Evolutionary conservation across 1,140 invertebrate genomes (phyloP), one percentile per base, ranked within the genome.

Genomic region (Lysiphlebus fabarum): DNA sequence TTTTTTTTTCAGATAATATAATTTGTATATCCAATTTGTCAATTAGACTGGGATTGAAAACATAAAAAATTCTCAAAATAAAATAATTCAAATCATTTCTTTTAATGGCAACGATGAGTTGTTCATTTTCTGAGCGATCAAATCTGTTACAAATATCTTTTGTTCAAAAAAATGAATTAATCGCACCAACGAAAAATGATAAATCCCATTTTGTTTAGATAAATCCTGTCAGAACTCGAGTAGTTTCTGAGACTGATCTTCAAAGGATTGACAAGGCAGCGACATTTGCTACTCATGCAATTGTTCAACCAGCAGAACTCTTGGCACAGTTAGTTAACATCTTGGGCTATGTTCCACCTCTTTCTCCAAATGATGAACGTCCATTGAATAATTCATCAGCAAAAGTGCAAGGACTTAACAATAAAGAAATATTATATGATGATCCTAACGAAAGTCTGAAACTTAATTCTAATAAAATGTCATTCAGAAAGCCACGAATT

Each of bases 231-330:
- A 26, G 17, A 26, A 4, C 17, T 65, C 77, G 85, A 34, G 84
- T 86, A 34, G 84, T 87, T 53, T 91, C 88, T 5, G 89, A 91
- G 67, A 88, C 86, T 0, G 89, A 91, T 71, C 73, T 91, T 11
- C 82, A 87, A 64, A 82, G 85, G 33, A 90, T 91, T 58, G 89
- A 92, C 66, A 87, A 87, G 65, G 85, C 86, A 56, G 87, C 86
- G 57, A 91, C 90, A 0, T 92, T 91, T 69, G 84, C 82, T 0
- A 68, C 71, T 5, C 74, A 78, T 14, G 78, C 76, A 0, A 83
- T 87, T 59, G 81, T 90, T 1, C 85, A 90, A 66, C 88, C 88
- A 1, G 86, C 85, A 0, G 87, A 89, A 65, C 70, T 92, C 11
- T 70, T 91, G 45, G 86, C 89, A 1, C 83, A 87, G 71, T 82